Conservation (phyloP, 2,888 invertebrate species). For the Incurvaria masculella region DNA sequence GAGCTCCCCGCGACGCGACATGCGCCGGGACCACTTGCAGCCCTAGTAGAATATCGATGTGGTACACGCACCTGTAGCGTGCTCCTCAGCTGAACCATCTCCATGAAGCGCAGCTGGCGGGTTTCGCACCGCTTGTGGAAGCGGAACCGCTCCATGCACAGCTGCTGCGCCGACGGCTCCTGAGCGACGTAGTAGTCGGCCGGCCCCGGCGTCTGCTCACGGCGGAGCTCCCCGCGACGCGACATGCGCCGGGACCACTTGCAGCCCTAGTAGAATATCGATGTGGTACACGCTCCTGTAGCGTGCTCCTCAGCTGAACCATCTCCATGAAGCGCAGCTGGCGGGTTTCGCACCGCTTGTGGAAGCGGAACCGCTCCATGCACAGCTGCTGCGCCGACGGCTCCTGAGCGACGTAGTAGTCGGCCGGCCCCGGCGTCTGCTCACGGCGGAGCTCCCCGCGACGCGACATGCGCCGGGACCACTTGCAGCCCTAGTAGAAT, state of each 20-base stretch:
- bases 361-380: background rate
- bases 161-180: background rate
- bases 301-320: background rate
- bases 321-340: background rate
- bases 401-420: background rate
- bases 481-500: background rate
- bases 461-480: background rate
- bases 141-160: background rate
- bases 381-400: background rate
- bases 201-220: background rate
- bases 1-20: background rate
- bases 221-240: background rate
- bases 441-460: background rate
- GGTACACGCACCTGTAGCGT: no score
- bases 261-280: no score
- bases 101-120: background rate
- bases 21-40: background rate
- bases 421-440: background rate
- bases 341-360: background rate
- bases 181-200: background rate
- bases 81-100: background rate
- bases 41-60: no score
- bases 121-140: background rate
- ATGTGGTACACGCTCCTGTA: no score
- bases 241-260: background rate